Base-by-base conservation (phyloP, 2,888 invertebrate species). In the Sthenelais limicola region DNA sequence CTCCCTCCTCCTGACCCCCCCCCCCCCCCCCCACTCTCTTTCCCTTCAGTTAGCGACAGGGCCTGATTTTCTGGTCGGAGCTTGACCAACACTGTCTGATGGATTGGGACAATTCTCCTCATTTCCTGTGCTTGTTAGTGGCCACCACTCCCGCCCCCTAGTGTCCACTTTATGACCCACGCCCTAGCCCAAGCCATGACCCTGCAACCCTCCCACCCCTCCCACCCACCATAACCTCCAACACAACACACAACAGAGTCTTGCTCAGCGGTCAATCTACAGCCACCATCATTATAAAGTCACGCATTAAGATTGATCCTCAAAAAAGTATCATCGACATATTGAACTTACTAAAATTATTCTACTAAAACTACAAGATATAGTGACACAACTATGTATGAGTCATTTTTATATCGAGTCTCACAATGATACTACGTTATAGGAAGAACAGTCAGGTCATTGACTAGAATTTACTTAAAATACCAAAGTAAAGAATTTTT, bases 41-140 rank as follows among this genome's bases (percentile, higher is more conserved):
- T n/a, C 54, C 54, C 28, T 5, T 3, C 26, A 26, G n/a, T n/a
- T n/a, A n/a, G 43, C 12, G 43, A 18, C 12, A 9, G 12, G 43
- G 43, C 12, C 18, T 43, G 43, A 18, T 9, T 9, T 9, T 18
- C 43, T 9, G 43, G 43, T 43, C 18, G 43, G 43, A 18, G 43
- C 12, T 18, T 43, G 43, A 43, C 43, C 43, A 18, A 18, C 12
- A 9, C 12, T 9, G 43, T 9, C 62, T 62, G 62, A 62, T 28
- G 62, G 62, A 62, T 62, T 62, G 43, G 38, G 43, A 62, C 62
- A 62, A 62, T 62, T 43, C 35, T 43, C 35, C 62, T 62, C 62
- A 62, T 62, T 62, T 62, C 62, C 62, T n/a, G 62, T 38, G 62
- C 62, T 62, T 62, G 62, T 62, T 62, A 62, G 62, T 24, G 62